Evolutionary conservation across 2,888 invertebrate species (phyloP).

Genomic region (Rosalia funebris): DNA sequence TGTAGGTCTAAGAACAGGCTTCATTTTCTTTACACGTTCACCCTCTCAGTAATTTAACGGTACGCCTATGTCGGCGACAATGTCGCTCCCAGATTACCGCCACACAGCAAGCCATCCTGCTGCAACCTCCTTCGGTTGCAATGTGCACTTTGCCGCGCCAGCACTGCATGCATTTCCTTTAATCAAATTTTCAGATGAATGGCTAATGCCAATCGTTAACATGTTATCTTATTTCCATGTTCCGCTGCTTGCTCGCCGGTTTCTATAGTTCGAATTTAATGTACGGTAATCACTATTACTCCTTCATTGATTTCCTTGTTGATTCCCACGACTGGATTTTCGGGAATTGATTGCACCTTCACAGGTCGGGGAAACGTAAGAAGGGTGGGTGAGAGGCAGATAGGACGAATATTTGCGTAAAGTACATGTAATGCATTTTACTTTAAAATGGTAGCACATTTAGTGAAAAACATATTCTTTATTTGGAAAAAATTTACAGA

Average conservation of each 20-base stretch:
- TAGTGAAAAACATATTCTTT: too few species aligned
- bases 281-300: slow-evolving; percentile 47
- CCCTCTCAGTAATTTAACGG: too few species aligned
- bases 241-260: slow-evolving; percentile 35
- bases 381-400: too few species aligned
- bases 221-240: slow-evolving; percentile 49
- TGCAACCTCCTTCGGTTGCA: slow-evolving; percentile 26
- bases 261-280: slow-evolving; percentile 38
- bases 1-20: too few species aligned
- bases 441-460: too few species aligned
- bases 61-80: slow-evolving; percentile 5
- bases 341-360: not conserved
- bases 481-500: too few species aligned
- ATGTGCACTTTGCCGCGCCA: slow-evolving; percentile 32
- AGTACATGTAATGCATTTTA: too few species aligned
- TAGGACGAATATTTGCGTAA: too few species aligned
- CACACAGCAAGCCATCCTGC: slow-evolving; percentile 1
- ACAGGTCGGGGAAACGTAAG: not conserved
- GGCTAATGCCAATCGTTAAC: slow-evolving; percentile 38
- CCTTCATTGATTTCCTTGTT: slow-evolving; percentile 26
- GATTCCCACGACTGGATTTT: not conserved
- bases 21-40: too few species aligned
- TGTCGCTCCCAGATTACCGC: slow-evolving; percentile 16
- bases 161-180: slow-evolving; percentile 34
- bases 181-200: slow-evolving; percentile 39